phyloP scores from a whole-genome alignment of 92 coral and sea anemone species.

The Chrysogorgia sp. region DNA sequence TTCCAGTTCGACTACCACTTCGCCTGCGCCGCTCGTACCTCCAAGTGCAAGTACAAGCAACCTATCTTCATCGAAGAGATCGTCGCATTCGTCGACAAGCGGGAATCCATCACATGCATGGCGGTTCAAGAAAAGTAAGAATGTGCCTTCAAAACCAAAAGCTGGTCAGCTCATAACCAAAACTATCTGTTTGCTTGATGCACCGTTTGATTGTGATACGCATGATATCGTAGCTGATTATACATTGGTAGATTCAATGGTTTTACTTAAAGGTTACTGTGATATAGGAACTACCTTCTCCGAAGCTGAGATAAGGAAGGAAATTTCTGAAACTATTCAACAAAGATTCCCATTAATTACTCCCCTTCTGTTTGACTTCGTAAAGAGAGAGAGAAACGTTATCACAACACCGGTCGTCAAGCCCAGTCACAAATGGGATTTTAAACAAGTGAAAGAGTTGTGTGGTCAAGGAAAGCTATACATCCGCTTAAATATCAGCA shows the following conservation, averaged over 20 bases:
- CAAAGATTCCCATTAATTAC: conserved; percentile 1
- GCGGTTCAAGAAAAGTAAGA: conserved; percentile 21
- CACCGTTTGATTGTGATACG: background rate
- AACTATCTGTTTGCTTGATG: conserved; percentile 4
- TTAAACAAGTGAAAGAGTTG: conserved; percentile 25
- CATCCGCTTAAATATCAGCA: conserved; percentile 48
- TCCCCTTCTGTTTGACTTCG: conserved; percentile 4
- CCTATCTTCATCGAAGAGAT: conserved; percentile 11
- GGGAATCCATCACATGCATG: conserved; percentile 15
- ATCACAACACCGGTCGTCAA: conserved; percentile 26
- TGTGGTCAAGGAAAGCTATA: conserved; percentile 45
- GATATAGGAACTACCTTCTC: background rate
- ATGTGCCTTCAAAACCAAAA: background rate
- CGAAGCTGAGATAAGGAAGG: conserved; percentile 5
- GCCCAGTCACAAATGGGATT: conserved; percentile 23
- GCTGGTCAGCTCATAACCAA: background rate
- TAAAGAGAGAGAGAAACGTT: conserved; percentile 29
- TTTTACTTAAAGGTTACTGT: conserved; percentile 28
- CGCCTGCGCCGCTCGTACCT: background rate
- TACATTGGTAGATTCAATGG: conserved; percentile 5
- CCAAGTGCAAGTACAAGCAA: background rate
- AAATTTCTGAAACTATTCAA: conserved; percentile 16
- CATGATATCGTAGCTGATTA: background rate
- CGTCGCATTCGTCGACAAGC: conserved; percentile 20
- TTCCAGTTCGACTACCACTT: background rate